Conservation (phyloP, 2,113 vertebrate species). For the Phylloscopus whistleri region DNA sequence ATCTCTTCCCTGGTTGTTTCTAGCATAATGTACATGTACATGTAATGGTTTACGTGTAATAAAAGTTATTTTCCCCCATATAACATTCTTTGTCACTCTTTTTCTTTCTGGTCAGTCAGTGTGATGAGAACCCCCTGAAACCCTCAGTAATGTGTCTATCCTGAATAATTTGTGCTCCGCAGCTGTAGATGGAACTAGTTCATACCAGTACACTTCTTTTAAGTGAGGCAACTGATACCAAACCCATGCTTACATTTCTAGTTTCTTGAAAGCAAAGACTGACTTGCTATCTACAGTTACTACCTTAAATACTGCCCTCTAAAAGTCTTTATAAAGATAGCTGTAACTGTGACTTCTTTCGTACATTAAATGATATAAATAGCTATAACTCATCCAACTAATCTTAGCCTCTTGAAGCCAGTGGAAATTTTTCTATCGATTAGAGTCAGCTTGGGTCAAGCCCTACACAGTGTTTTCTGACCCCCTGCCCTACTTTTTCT, state of each 20-base stretch:
- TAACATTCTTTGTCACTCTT: neutral
- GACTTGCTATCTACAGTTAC: neutral
- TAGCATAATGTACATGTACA: neutral
- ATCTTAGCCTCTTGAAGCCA: constrained; percentile 33
- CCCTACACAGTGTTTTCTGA: constrained; percentile 10
- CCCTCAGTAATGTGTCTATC: neutral
- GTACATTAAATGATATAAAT: constrained; percentile 30
- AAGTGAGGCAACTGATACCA: neutral
- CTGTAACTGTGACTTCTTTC: neutral
- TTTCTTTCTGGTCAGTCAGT: neutral
- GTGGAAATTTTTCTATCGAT: constrained; percentile 41
- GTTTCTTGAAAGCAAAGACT: neutral
- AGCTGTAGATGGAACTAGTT: neutral
- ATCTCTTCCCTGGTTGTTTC: neutral
- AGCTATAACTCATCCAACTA: constrained; percentile 6
- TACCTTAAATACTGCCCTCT: neutral
- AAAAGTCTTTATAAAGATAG: neutral
- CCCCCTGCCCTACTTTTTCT: constrained; percentile 36
- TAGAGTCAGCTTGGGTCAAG: constrained; percentile 1
- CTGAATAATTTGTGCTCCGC: neutral
- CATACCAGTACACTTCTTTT: neutral
- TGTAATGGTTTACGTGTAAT: neutral
- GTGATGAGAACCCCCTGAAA: neutral
- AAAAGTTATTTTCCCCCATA: neutral
- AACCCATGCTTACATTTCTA: neutral